Evolutionary conservation across 2,888 invertebrate genomes (phyloP), one percentile per base, ranked within the genome.

Genomic region (Drosophila nr. fundita): DNA sequence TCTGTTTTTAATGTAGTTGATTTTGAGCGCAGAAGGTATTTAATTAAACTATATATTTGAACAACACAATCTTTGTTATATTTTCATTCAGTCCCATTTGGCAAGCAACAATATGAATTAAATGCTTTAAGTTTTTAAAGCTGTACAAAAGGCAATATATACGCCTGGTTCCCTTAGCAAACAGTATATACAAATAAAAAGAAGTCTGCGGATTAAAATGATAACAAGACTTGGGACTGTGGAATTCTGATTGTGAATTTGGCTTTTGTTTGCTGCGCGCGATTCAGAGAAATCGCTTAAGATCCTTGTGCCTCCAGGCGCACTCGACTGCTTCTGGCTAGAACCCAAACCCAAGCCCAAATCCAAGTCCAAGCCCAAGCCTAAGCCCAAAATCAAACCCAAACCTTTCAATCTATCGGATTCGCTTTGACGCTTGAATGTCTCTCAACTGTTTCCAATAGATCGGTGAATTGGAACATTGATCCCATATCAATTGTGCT

Each of bases 201-300:
- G n/a, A 38, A 29, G 61, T 61, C 57, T 21, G 68, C 59, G 83
- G 87, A 84, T 91, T 90, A 88, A 91, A 91, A 74, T 87, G 91
- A 91, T 89, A 89, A 91, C 85, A 81, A 83, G 88, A 74, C 78
- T 79, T 76, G 63, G 40, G 61, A 34, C 52, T 65, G 54, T 53
- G 24, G n/a, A 48, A 30, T 38, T 53, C 30, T n/a, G 50, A 42
- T 36, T 48, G 18, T 52, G 29, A 24, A 38, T 36, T 73, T 62
- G 62, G 63, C 62, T 55, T 67, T 65, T 82, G 53, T 82, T 49
- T 40, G 68, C 38, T 21, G 49, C 38, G 45, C 32, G 60, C 59
- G n/a, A 7, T 72, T 73, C 67, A 59, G 18, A 55, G 67, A 73
- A 77, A 78, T 57, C 48, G 24, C 36, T 0, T 30, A 21, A 21